Evolutionary conservation across 2,113 vertebrate genomes (phyloP).

Genomic region (Octodon degus): DNA sequence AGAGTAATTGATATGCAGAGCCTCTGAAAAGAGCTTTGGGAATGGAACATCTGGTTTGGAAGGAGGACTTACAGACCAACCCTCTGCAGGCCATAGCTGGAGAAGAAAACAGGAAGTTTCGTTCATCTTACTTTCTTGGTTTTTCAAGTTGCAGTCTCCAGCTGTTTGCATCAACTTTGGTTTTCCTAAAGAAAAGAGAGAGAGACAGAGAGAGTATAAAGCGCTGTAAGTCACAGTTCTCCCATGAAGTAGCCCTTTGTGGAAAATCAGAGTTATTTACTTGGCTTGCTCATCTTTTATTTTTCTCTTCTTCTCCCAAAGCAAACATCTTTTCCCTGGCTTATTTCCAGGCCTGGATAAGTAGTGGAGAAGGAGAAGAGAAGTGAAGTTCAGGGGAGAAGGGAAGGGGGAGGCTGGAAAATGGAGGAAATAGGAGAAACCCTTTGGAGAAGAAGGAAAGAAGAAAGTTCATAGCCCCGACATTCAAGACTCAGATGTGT

Average conservation of each 20-base stretch:
- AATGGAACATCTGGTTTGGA: slow-evolving; percentile 82
- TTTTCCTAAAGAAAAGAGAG: slow-evolving; percentile 68
- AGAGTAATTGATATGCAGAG: slow-evolving; percentile 73
- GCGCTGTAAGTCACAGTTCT: slow-evolving; percentile 12
- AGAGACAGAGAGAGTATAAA: neutral
- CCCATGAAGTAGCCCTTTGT: slow-evolving; percentile 79
- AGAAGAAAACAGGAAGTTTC: slow-evolving; percentile 86
- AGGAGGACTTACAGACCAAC: slow-evolving; percentile 67
- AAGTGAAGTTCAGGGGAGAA: neutral
- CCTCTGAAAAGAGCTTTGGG: slow-evolving; percentile 52
- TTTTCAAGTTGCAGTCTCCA: slow-evolving; percentile 84
- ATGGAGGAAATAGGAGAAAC: neutral
- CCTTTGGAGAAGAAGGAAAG: neutral
- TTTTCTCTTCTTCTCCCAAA: slow-evolving; percentile 84
- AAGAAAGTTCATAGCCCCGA: neutral
- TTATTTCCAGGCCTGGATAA: slow-evolving; percentile 55
- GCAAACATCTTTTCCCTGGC: slow-evolving; percentile 76
- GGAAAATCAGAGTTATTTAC: slow-evolving; percentile 67
- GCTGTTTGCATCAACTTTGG: slow-evolving; percentile 83
- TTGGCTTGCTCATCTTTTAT: slow-evolving; percentile 48
- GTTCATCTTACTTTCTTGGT: slow-evolving; percentile 82
- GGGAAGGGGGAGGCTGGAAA: neutral
- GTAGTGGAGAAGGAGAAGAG: slow-evolving; percentile 52
- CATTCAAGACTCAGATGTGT: neutral
- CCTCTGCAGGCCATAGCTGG: slow-evolving; percentile 72